phyloP scores from a whole-genome alignment of 1,140 invertebrate genomes.

The Sycophaga agraensis region DNA sequence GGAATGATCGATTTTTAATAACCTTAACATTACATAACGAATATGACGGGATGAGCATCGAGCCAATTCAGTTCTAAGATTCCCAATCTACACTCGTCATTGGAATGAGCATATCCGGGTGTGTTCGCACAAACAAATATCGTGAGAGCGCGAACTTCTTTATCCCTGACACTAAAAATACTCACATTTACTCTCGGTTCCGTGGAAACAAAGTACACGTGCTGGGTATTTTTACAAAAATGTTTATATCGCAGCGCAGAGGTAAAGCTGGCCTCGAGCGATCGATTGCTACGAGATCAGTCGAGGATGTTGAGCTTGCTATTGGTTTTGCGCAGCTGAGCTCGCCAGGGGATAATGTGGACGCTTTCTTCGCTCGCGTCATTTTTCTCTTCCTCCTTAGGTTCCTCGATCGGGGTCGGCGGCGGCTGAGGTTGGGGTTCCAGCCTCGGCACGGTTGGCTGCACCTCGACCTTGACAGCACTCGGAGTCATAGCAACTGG shows the following conservation, averaged over 20 bases:
- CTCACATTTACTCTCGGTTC: too few species aligned
- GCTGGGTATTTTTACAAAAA: too few species aligned
- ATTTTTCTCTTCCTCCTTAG: conserved; percentile 35
- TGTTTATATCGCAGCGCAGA: too few species aligned
- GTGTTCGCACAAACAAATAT: not conserved
- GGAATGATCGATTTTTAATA: not conserved
- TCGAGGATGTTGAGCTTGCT: conserved; percentile 77
- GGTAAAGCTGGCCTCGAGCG: too few species aligned
- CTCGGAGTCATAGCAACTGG: too few species aligned
- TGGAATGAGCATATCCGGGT: too few species aligned
- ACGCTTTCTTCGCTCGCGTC: conserved; percentile 61
- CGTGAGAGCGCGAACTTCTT: not conserved
- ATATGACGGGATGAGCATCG: not conserved
- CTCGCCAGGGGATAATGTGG: conserved; percentile 81
- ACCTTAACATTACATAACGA: conserved; percentile 17
- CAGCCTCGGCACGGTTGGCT: too few species aligned
- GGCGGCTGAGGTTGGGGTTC: too few species aligned
- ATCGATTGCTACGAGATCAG: conserved; percentile 45
- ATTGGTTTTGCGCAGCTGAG: conserved; percentile 84
- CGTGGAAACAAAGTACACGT: too few species aligned
- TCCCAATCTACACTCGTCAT: too few species aligned
- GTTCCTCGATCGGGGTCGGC: too few species aligned
- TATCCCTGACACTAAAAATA: not conserved
- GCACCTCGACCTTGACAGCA: not conserved
- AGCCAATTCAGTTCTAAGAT: too few species aligned